Base-by-base conservation (phyloP, 1,140 invertebrate species). In the Leptinotarsa undecemlineata region DNA sequence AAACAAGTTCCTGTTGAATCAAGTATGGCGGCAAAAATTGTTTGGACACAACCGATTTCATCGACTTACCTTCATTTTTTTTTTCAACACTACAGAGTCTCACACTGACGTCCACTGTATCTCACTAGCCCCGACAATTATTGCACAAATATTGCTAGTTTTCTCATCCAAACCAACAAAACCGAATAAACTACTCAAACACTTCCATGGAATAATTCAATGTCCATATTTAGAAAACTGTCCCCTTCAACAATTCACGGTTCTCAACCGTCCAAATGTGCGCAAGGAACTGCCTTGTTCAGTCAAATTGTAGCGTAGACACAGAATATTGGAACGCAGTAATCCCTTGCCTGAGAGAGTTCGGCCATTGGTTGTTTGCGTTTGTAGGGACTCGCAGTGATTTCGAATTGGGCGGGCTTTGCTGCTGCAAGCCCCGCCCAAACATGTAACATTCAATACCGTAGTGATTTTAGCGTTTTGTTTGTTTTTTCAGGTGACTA, bases 381-480 rank as follows among this genome's bases (percentile, higher is more conserved):
- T 47, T 68, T 68, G 66, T 2, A 68, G n/a, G 66, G 66, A 68
- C 66, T 42, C 42, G 23, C 33, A 68, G 14, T n/a, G 66, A 68
- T 68, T 68, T 19, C 33, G 11, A 68, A 17, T n/a, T 23, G 66
- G 66, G n/a, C 66, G 66, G 66, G 66, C 13, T 14, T 33, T 21
- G 42, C n/a, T 11, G 33, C 14, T n/a, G 63, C 6, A 42, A 68
- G 17, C 33, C 4, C 66, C 66, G 66, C 66, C 66, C 42, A 3
- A 14, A 33, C 17, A 33, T 19, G 42, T 68, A 68, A 48, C 48
- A 68, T 68, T 68, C 66, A 47, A 68, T 68, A 68, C 66, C 42
- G 66, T 23, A 68, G 66, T 68, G 66, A 68, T 68, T 68, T 68
- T 66, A 4, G 20, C 63, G 20, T 23, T 66, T 68, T 26, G 51